These are phyloP conservation scores for Semotilus atromaculatus DNA, from an alignment of 2,797 vertebrate genomes.

Conservation along the genomic window DNA sequence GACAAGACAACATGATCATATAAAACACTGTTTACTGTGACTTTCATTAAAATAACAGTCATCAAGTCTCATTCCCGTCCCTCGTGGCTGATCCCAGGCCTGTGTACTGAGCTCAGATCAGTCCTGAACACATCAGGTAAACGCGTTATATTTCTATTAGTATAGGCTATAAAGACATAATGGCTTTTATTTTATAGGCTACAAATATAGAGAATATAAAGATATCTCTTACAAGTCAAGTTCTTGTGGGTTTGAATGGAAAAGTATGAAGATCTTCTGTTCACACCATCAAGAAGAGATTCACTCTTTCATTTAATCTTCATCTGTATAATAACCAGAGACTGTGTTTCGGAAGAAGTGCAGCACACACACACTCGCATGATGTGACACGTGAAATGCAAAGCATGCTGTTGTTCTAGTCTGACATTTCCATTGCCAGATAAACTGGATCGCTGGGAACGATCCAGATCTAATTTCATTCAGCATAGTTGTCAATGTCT, in stretches of 20 bases:
- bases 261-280: not conserved
- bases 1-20: not conserved
- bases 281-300: not conserved
- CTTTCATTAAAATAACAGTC: not conserved
- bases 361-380: not conserved
- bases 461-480: not conserved
- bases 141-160: not conserved
- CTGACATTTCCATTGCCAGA: not conserved
- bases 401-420: slow-evolving; percentile 6
- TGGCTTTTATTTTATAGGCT: no score
- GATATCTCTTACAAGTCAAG: no score
- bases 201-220: no score
- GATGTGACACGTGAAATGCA: not conserved
- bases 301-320: not conserved
- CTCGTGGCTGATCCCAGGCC: no score
- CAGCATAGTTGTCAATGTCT: not conserved
- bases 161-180: not conserved
- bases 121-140: not conserved
- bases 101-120: no score
- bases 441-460: not conserved
- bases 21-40: not conserved
- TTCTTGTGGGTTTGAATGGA: not conserved
- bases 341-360: not conserved
- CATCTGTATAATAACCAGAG: no score
- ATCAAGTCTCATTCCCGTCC: no score